Evolutionary conservation across 2,888 invertebrate species (phyloP).

Genomic region (Drosophila recens): DNA sequence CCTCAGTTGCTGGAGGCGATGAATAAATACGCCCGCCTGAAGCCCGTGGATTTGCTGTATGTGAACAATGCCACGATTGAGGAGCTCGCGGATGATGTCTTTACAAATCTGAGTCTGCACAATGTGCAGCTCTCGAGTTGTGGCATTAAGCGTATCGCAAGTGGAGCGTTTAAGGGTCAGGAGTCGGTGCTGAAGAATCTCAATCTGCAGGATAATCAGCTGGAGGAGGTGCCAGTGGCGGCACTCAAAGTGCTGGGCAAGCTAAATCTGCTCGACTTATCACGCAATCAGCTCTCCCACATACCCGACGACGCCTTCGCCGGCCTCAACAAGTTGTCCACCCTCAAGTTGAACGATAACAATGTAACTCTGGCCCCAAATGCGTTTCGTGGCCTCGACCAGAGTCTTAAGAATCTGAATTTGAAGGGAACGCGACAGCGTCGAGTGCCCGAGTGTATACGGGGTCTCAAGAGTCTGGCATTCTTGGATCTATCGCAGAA

Average conservation of each 20-base stretch:
- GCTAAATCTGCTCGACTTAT: constrained; percentile 93
- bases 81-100: constrained; percentile 89
- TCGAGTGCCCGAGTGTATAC: constrained; percentile 91
- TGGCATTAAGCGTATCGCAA: constrained; percentile 89
- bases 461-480: constrained; percentile 91
- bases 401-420: constrained; percentile 93
- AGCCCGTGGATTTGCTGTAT: constrained; percentile 93
- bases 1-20: constrained; percentile 90
- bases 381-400: constrained; percentile 92
- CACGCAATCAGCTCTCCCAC: constrained; percentile 91
- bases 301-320: constrained; percentile 92
- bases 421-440: constrained; percentile 94
- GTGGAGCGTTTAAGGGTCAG: constrained; percentile 93
- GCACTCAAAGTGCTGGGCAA: constrained; percentile 89
- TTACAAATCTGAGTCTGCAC: constrained; percentile 90
- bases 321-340: constrained; percentile 90
- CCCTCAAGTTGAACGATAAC: constrained; percentile 94
- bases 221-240: constrained; percentile 91
- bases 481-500: constrained; percentile 96
- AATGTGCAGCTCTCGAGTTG: constrained; percentile 95
- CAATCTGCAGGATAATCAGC: constrained; percentile 93
- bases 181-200: constrained; percentile 92
- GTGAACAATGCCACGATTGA: constrained; percentile 94
- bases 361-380: constrained; percentile 90
- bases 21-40: constrained; percentile 89